Conservation (phyloP, 2,888 invertebrate species). For the Brachyopa scutellaris region DNA sequence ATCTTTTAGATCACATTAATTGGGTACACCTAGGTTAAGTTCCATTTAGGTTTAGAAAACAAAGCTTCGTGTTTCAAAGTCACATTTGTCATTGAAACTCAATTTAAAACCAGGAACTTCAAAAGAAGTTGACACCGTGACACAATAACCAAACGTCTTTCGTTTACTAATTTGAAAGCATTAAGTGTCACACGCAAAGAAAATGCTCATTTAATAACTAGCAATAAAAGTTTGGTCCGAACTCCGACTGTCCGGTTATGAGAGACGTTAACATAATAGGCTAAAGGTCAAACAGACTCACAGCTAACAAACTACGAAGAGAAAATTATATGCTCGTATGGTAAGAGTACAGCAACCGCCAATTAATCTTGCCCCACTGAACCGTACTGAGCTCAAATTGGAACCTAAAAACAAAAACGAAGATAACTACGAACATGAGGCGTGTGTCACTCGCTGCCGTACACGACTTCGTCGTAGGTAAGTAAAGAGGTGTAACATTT, state of each 20-base stretch:
- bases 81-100: background rate
- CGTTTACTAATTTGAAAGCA: background rate
- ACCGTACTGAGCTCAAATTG: slow-evolving; percentile 45
- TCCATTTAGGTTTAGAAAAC: too few relatives aligned
- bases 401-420: background rate
- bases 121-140: slow-evolving; percentile 19
- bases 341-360: slow-evolving; percentile 25
- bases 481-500: slow-evolving; percentile 54
- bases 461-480: background rate
- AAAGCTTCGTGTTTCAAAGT: too few relatives aligned
- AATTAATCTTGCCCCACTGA: slow-evolving; percentile 67
- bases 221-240: background rate
- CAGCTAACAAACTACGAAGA: slow-evolving; percentile 11
- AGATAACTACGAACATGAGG: background rate
- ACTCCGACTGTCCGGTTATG: slow-evolving; percentile 8
- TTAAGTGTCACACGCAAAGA: background rate
- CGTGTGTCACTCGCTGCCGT: slow-evolving; percentile 7
- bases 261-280: background rate
- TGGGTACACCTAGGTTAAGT: too few relatives aligned
- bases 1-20: too few relatives aligned
- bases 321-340: background rate
- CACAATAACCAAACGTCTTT: slow-evolving; percentile 18
- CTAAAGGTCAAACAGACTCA: slow-evolving; percentile 31
- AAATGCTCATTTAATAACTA: background rate
- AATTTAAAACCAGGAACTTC: background rate